Evolutionary conservation across 2,888 invertebrate species (phyloP).

Genomic region (Lissocephala sabroskyi): DNA sequence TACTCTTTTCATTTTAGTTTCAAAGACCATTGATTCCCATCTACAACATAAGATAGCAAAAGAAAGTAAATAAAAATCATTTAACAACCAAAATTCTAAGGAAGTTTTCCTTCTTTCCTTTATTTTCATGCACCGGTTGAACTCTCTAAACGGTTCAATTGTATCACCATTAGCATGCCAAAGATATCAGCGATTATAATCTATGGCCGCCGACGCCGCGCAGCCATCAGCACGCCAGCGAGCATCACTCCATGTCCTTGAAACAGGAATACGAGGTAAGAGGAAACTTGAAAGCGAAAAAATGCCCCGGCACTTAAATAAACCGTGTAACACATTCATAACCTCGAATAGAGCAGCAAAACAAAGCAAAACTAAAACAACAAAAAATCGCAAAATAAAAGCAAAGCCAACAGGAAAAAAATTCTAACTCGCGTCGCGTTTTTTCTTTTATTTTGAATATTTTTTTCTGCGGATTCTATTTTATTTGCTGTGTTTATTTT

Average conservation of each 20-base stretch:
- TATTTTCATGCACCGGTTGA: background rate
- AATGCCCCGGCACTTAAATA: slow-evolving; percentile 1
- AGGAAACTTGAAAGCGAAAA: background rate
- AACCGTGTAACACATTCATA: background rate
- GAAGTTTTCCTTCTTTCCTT: background rate
- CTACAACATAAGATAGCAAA: too few species aligned
- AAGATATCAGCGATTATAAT: slow-evolving; percentile 72
- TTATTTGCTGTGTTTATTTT: slow-evolving; percentile 14
- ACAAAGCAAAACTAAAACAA: slow-evolving; percentile 1
- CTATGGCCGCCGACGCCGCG: slow-evolving; percentile 71
- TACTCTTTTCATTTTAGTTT: too few species aligned
- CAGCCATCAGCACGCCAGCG: slow-evolving; percentile 66
- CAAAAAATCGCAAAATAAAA: slow-evolving; percentile 7
- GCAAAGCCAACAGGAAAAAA: slow-evolving; percentile 24
- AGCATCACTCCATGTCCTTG: slow-evolving; percentile 68
- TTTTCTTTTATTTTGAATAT: slow-evolving; percentile 13
- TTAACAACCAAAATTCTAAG: background rate
- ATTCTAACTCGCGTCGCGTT: slow-evolving; percentile 52
- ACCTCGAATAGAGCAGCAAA: too few species aligned
- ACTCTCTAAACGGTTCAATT: too few species aligned
- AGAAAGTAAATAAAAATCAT: too few species aligned
- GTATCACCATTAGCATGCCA: slow-evolving; percentile 69
- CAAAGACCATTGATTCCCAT: too few species aligned
- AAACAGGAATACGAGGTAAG: slow-evolving; percentile 73
- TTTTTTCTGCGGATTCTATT: slow-evolving; percentile 9